phyloP scores from a whole-genome alignment of 2,888 invertebrate genomes.

The Pristionchus entomophagus region DNA sequence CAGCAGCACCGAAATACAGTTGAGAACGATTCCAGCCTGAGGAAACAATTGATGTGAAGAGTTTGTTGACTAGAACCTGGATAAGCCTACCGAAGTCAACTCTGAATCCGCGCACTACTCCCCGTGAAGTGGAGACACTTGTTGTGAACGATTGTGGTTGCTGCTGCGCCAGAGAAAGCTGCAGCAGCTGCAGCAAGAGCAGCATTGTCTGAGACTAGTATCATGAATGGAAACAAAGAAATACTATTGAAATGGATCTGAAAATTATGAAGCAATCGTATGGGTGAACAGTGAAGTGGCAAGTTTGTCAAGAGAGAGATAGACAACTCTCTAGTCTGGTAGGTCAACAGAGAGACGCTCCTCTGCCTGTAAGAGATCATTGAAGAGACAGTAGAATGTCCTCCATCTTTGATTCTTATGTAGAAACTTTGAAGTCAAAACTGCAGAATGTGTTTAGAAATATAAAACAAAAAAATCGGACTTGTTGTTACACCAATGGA shows the following conservation, averaged over 20 bases:
- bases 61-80: no score
- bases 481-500: no score
- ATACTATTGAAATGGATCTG: not conserved
- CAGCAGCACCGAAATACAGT: slow-evolving; percentile 12
- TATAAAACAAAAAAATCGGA: no score
- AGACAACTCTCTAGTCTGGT: not conserved
- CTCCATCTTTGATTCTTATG: not conserved
- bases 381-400: not conserved
- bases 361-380: not conserved
- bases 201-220: not conserved
- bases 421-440: not conserved
- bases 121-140: not conserved
- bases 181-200: not conserved
- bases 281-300: not conserved
- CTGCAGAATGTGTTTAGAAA: not conserved
- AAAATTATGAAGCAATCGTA: not conserved
- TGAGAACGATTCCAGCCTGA: not conserved
- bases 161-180: not conserved
- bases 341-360: not conserved
- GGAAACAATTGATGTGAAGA: not conserved
- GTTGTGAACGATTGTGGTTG: not conserved
- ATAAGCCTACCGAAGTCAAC: not conserved
- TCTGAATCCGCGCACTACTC: not conserved
- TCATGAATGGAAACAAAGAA: not conserved
- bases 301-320: not conserved